phyloP scores from a whole-genome alignment of 2,888 invertebrate genomes.

The Catonia carolina region DNA sequence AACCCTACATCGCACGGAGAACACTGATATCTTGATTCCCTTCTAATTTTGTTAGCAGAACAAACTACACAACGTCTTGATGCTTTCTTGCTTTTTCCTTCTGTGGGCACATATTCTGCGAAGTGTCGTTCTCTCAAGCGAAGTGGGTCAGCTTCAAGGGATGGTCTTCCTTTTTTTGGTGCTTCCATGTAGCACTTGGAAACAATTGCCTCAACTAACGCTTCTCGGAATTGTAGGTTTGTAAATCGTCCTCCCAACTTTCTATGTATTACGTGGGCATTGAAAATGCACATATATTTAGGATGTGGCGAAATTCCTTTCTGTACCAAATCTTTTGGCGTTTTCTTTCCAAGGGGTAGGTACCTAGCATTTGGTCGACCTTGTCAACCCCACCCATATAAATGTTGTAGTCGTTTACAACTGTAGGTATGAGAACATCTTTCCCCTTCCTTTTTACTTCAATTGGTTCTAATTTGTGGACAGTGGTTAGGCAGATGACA shows the following conservation, averaged over 20 bases:
- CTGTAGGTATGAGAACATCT: neutral
- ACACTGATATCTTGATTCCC: too few relatives aligned
- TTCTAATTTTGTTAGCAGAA: too few relatives aligned
- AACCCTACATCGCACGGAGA: too few relatives aligned
- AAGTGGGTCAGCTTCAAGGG: neutral
- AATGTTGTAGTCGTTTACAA: slow-evolving; percentile 3
- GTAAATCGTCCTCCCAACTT: neutral
- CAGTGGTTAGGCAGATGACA: slow-evolving; percentile 1
- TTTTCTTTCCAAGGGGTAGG: slow-evolving; percentile 4
- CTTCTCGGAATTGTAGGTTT: too few relatives aligned
- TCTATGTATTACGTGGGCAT: neutral
- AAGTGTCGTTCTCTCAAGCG: slow-evolving; percentile 11
- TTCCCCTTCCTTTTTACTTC: neutral
- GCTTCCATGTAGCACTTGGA: neutral
- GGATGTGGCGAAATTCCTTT: slow-evolving; percentile 4
- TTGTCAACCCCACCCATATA: slow-evolving; percentile 11
- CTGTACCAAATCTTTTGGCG: slow-evolving; percentile 12
- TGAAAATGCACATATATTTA: slow-evolving; percentile 7
- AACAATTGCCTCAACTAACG: slow-evolving; percentile 1
- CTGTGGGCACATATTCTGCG: too few relatives aligned
- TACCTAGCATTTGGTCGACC: neutral
- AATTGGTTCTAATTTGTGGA: neutral
- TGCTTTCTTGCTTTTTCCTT: too few relatives aligned
- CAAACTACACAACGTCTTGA: too few relatives aligned
- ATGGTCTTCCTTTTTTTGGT: neutral